These are phyloP conservation scores for Marcusenius ussheri DNA, from an alignment of 2,113 vertebrate species.

Conservation along the genomic window DNA sequence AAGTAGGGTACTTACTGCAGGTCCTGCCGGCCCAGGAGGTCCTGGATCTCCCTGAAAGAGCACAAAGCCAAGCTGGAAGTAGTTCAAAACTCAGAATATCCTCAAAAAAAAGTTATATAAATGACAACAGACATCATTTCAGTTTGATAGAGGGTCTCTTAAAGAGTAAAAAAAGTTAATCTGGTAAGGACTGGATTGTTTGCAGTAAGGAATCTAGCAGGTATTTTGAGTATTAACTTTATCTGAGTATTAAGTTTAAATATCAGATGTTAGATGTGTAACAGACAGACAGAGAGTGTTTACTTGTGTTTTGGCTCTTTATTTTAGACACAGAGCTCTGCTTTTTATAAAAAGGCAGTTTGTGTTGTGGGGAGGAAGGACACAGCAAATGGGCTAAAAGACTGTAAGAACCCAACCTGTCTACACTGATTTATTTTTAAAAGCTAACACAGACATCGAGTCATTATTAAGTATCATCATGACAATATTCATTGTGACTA, in stretches of 20 bases:
- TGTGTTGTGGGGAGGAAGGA: background rate
- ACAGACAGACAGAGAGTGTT: background rate
- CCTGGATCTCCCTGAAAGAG: slow-evolving; percentile 72
- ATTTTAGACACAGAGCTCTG: background rate
- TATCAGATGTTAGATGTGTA: background rate
- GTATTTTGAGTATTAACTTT: background rate
- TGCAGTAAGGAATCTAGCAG: background rate
- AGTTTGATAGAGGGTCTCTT: background rate
- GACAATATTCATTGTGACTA: background rate
- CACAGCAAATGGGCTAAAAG: background rate
- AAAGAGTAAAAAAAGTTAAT: background rate
- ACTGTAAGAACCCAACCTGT: background rate
- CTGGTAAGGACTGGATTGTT: background rate
- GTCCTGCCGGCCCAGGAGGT: slow-evolving; percentile 75
- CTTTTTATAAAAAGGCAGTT: background rate
- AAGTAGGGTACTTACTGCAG: slow-evolving; percentile 72
- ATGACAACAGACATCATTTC: background rate
- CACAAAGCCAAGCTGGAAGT: slow-evolving; percentile 23
- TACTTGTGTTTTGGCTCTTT: background rate
- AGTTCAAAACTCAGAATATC: background rate
- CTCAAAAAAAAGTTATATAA: background rate
- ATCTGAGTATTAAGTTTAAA: background rate
- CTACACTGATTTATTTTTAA: background rate
- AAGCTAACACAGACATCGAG: background rate
- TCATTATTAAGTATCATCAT: background rate